These are phyloP conservation scores for Oreochromis niloticus DNA, from an alignment of 2,113 vertebrate species.

Conservation along the genomic window DNA sequence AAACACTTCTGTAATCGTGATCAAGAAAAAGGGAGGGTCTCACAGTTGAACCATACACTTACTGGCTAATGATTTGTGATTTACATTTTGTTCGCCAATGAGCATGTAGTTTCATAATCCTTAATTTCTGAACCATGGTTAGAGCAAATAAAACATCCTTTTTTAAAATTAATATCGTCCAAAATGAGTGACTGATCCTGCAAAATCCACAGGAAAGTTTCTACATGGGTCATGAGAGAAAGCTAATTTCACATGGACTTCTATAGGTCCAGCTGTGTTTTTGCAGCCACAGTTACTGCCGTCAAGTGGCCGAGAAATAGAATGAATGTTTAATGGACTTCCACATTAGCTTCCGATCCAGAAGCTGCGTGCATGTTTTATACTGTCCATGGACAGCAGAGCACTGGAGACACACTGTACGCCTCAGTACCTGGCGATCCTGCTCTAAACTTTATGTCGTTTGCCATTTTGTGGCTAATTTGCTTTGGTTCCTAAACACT, in stretches of 20 bases:
- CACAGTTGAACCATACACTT: not conserved
- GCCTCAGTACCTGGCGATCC: not conserved
- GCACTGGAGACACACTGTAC: not conserved
- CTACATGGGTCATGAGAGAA: not conserved
- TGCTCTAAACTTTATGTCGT: not conserved
- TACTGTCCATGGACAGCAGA: not conserved
- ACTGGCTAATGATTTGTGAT: not conserved
- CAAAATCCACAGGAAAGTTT: not conserved
- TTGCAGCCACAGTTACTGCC: not conserved
- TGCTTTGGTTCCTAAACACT: not conserved
- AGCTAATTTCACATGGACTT: not conserved
- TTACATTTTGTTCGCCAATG: not conserved
- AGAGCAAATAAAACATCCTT: not conserved
- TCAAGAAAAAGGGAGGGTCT: not conserved
- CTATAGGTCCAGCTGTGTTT: not conserved
- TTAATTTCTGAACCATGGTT: not conserved
- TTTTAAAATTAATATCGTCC: fast-evolving
- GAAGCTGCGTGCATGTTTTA: not conserved
- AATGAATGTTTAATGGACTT: not conserved
- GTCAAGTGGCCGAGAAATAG: not conserved
- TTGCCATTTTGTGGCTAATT: not conserved
- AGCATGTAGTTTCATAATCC: not conserved
- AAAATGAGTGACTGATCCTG: not conserved
- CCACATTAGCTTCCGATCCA: not conserved
- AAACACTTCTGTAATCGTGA: not conserved